Base-by-base conservation (phyloP, 23 tunicate genomes). In the Styela clava region DNA sequence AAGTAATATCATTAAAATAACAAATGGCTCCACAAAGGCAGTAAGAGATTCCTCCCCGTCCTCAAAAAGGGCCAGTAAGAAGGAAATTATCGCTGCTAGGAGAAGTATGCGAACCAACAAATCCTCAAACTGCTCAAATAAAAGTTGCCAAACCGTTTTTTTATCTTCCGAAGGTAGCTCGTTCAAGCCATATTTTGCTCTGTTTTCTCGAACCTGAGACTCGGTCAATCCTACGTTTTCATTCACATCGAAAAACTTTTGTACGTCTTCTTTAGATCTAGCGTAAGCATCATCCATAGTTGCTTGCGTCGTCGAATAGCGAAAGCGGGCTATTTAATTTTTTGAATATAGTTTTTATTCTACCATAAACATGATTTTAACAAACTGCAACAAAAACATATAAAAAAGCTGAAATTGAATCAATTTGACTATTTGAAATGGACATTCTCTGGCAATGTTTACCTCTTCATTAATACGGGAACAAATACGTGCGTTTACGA, bases 1-100 rank as follows among this genome's bases (percentile, higher is more conserved):
- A 35, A 95, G 69, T 24, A 95, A 76, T 79, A 95, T 95, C 22
- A 91, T 70, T 22, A 95, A 35, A 37, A 95, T 95, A 12, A 95
- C 99, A 77, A 95, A 84, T 31, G 99, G 99, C 80, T 95, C 99
- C 7, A 95, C 96, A 84, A 90, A 95, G 1, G 99, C 99, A 30
- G 97, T 90, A 5, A 95, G 85, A n/a, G 90, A 83, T 52, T 88
- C 99, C 3, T 90, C 99, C 5, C 84, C 94, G 29, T 95, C 99
- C 84, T 95, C 99, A 84, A 95, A 95, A 33, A 86, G 69, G 1
- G 96, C 99, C 0, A 95, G 74, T 5, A 91, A 95, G 79, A 94
- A 94, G 18, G 98, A 94, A 16, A 94, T 86, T 1, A 83, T 77
- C 20, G 98, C 98, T 2, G 98, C 98, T 16, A 94, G 61, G 7